Evolutionary conservation across 1,140 invertebrate species (phyloP).

Genomic region (Orchestia grillus): DNA sequence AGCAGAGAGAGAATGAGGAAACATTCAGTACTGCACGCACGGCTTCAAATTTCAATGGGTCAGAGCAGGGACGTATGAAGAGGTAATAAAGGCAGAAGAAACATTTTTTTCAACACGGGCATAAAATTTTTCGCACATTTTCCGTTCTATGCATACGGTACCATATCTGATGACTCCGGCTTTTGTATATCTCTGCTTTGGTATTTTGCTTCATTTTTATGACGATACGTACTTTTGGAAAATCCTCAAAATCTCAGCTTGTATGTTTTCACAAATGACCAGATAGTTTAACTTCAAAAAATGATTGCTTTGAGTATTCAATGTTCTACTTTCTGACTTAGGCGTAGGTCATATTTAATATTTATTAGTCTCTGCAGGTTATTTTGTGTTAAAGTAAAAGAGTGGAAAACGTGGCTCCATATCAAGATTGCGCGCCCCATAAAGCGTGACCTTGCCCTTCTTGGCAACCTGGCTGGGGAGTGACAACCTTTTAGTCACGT

Average conservation of each 20-base stretch:
- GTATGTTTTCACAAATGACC: not conserved
- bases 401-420: not conserved
- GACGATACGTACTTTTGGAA: not conserved
- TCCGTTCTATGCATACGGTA: not conserved
- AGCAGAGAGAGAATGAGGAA: not conserved
- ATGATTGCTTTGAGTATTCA: not conserved
- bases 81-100: not conserved
- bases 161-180: not conserved
- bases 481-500: slow-evolving; percentile 7
- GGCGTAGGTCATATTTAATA: not conserved
- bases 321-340: not conserved
- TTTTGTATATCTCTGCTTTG: not conserved
- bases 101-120: not conserved
- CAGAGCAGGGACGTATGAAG: not conserved
- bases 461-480: not conserved
- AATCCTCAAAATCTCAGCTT: not conserved
- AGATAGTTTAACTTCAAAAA: no score
- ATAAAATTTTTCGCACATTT: not conserved
- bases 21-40: not conserved
- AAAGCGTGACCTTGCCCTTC: not conserved
- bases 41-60: not conserved
- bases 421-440: not conserved
- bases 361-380: not conserved
- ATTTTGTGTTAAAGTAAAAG: not conserved
- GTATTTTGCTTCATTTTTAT: not conserved